Evolutionary conservation across 2,797 vertebrate genomes (phyloP).

Genomic region (Lacerta viridis): DNA sequence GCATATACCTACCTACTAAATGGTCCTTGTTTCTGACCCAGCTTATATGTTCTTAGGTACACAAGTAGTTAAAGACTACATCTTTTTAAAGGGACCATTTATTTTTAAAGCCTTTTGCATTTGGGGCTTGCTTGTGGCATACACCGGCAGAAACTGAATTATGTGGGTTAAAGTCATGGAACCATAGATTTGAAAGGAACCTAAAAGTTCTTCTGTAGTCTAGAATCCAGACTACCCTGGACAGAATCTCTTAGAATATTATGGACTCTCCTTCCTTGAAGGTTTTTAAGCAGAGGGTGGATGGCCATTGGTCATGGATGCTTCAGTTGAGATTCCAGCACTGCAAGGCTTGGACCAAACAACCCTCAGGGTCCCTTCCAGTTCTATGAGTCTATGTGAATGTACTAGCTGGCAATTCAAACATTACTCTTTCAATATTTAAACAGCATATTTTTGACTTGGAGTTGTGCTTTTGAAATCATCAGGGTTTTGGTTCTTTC

Average conservation of each 20-base stretch:
- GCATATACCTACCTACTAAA: background rate
- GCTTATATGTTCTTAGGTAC: no score
- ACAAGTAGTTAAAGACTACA: background rate
- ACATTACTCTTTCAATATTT: background rate
- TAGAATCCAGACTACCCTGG: no score
- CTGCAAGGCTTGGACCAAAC: no score
- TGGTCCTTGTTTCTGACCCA: no score
- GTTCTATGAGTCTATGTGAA: background rate
- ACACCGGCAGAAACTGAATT: background rate
- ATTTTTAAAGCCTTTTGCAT: background rate
- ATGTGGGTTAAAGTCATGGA: background rate
- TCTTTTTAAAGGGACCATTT: background rate
- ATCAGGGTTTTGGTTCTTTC: background rate
- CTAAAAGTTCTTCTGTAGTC: no score
- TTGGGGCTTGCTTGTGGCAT: background rate
- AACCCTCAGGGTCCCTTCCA: no score
- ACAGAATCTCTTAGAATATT: no score
- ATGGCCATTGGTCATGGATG: no score
- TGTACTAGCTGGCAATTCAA: background rate
- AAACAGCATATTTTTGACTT: background rate
- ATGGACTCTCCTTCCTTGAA: no score
- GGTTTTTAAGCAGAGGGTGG: no score
- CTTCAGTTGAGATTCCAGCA: no score
- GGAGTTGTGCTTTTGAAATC: background rate
- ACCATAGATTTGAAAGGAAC: no score